Conservation (phyloP, 2,888 invertebrate genomes). For the Keiferia lycopersicella region DNA sequence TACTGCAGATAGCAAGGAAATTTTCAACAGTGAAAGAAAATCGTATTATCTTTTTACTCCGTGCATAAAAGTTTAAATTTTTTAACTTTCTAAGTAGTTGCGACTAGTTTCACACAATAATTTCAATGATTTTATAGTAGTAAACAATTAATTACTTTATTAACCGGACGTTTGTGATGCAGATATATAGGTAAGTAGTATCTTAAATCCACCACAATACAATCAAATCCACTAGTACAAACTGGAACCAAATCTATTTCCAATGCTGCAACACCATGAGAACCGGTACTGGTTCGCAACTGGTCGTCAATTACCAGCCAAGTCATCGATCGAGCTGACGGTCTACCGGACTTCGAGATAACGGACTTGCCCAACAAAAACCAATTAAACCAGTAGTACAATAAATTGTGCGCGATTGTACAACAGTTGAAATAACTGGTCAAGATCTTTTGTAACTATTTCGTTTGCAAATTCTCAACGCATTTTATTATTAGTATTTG, state of each 20-base stretch:
- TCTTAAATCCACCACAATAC: not conserved
- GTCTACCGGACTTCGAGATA: constrained; percentile 55
- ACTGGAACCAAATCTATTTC: not conserved
- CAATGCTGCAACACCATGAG: constrained; percentile 1
- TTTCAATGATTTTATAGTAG: too few species aligned
- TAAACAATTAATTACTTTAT: too few species aligned
- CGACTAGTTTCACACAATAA: too few species aligned
- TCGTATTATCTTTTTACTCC: too few species aligned
- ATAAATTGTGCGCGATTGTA: constrained; percentile 1
- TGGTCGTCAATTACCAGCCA: constrained; percentile 8
- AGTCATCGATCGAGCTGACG: constrained; percentile 63
- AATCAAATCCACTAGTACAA: not conserved
- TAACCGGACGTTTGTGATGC: too few species aligned
- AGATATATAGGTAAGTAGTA: too few species aligned
- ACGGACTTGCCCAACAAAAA: constrained; percentile 31
- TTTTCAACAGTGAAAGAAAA: too few species aligned
- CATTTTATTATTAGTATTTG: too few species aligned
- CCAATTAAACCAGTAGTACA: not conserved
- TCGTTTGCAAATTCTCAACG: not conserved
- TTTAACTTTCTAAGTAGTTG: too few species aligned
- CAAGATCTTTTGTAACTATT: not conserved
- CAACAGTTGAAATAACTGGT: not conserved
- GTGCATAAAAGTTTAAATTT: too few species aligned
- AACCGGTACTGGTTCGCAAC: not conserved
- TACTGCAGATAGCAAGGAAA: too few species aligned